Evolutionary conservation across 2,888 invertebrate genomes (phyloP).

Genomic region (Polyommatus icarus): DNA sequence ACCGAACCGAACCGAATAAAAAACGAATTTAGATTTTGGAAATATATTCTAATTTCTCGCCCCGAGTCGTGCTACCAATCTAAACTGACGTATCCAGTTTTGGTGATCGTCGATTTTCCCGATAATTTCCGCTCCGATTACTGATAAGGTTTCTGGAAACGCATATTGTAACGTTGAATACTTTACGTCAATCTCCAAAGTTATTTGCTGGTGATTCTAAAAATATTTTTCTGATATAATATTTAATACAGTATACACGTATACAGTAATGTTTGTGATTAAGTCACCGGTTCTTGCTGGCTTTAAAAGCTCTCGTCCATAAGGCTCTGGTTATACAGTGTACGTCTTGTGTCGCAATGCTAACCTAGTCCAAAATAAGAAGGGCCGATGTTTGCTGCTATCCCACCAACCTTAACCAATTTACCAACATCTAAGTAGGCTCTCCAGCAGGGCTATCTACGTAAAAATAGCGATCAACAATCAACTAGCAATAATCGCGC

Average conservation of each 20-base stretch:
- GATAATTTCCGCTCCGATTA: neutral
- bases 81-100: neutral
- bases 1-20: no score
- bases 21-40: neutral
- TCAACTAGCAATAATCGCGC: no score
- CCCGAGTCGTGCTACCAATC: neutral
- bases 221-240: neutral
- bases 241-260: neutral
- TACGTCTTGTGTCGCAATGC: no score
- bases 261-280: neutral
- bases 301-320: neutral
- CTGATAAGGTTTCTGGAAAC: neutral
- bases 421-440: no score
- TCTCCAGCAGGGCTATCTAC: no score
- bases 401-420: no score
- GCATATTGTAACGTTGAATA: neutral
- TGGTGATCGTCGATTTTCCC: neutral
- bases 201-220: neutral
- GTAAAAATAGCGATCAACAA: no score
- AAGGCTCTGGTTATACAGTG: neutral
- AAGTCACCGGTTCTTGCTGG: neutral
- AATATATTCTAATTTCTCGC: neutral
- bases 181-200: neutral
- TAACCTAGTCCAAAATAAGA: neutral
- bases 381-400: neutral